Evolutionary conservation across 2,888 invertebrate genomes (phyloP), one percentile per base, ranked within the genome.

Genomic region (Hirtodrosophila cameraria): DNA sequence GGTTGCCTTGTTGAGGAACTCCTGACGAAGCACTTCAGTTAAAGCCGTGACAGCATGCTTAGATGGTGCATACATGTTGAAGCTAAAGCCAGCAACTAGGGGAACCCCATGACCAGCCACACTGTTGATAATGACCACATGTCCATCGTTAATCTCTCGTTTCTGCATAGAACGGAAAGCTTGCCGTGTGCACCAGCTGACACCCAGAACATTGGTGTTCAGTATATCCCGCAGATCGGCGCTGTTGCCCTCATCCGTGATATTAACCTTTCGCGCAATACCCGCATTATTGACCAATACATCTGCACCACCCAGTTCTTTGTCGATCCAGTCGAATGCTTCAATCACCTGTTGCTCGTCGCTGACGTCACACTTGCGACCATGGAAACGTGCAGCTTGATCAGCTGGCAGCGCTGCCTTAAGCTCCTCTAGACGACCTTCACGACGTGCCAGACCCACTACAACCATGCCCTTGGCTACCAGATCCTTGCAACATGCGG

Each of bases 261-360:
- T 45, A 13, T 54, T 15, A 0, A 65, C 58, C 0, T 41, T 27
- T 0, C 67, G 60, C 0, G 66, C 15, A 3, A 84, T 71, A 2
- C 86, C 89, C 0, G 94, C n/a, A n/a, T n/a, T n/a, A n/a, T n/a
- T n/a, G n/a, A n/a, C n/a, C n/a, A n/a, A n/a, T n/a, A n/a, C n/a
- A 83, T 93, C 92, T 1, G 92, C 90, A 1, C 92, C 92, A 0
- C 93, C 93, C 0, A 92, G 72, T 5, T 90, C 84, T 6, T 86
- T 65, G 8, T 92, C 91, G 35, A 92, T 90, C 88, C 89, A 90
- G 12, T 85, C 70, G 83, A 94, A 93, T 28, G 92, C 90, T 2
- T 85, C 84, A 15, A 91, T 65, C 16, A 94, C 92, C 9, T 93
- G 92, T 0, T 92, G 90, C 69, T 93, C 93, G 1, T 91, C 90